phyloP scores from a whole-genome alignment of 2,888 invertebrate species.

The Caenorhabditis japonica region DNA sequence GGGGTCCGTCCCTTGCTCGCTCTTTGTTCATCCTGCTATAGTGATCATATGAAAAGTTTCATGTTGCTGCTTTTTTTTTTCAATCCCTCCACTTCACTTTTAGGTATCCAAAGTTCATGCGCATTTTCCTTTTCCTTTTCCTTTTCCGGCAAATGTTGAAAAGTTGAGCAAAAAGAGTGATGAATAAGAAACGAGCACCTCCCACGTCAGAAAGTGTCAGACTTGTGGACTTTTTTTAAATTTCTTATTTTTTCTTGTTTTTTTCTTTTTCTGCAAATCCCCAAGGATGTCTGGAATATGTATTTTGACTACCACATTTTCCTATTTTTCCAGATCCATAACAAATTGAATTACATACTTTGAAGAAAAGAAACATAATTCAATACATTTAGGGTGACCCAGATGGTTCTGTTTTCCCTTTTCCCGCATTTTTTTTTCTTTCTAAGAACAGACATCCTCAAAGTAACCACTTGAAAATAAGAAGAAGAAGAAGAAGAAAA shows the following conservation, averaged over 20 bases:
- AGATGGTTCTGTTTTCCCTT: conserved; percentile 28
- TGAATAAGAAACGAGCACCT: no score
- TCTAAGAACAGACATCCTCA: conserved; percentile 16
- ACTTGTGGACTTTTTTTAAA: no score
- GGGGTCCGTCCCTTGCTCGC: conserved; percentile 40
- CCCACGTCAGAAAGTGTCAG: no score
- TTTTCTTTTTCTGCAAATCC: conserved; percentile 26
- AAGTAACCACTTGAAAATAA: conserved; percentile 23
- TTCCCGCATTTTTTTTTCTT: no score
- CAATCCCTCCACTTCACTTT: conserved; percentile 29
- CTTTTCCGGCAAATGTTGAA: conserved; percentile 16
- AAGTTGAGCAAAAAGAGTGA: neutral
- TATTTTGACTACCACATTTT: conserved; percentile 19
- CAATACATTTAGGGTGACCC: conserved; percentile 21
- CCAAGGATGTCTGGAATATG: conserved; percentile 32
- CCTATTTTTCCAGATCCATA: neutral
- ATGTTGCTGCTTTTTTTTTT: conserved; percentile 36
- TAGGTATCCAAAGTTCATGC: conserved; percentile 1
- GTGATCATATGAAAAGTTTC: conserved; percentile 50
- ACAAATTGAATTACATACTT: conserved; percentile 12
- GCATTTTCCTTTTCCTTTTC: no score
- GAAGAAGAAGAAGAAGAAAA: no score
- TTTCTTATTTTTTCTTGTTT: neutral
- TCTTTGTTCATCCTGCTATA: conserved; percentile 51
- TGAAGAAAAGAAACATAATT: conserved; percentile 36